Conservation (phyloP, 2,888 invertebrate genomes). For the Endomychus coccineus region DNA sequence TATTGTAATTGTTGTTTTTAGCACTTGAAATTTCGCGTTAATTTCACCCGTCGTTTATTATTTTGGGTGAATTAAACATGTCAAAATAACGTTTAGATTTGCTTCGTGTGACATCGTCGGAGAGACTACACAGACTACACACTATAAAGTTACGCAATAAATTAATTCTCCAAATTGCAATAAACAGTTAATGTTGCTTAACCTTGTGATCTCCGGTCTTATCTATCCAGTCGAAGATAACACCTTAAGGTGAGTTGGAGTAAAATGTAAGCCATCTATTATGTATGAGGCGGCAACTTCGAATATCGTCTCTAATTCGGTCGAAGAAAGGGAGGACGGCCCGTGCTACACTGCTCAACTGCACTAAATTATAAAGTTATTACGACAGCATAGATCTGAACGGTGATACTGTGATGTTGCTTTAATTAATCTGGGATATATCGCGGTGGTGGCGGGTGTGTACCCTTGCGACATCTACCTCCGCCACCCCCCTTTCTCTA, state of each 20-base stretch:
- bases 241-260: conserved; percentile 37
- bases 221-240: conserved; percentile 39
- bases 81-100: too few relatives aligned
- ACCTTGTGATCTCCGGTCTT: conserved; percentile 42
- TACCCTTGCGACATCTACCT: conserved; percentile 15
- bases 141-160: conserved; percentile 33
- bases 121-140: too few relatives aligned
- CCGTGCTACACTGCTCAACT: conserved; percentile 31
- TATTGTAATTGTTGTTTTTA: too few relatives aligned
- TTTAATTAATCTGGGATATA: conserved; percentile 47
- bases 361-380: conserved; percentile 50
- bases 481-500: conserved; percentile 11
- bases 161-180: conserved; percentile 36
- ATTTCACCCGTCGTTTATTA: too few relatives aligned
- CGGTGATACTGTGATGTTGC: conserved; percentile 47
- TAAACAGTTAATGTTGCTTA: conserved; percentile 46
- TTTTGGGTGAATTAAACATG: too few relatives aligned
- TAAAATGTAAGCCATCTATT: conserved; percentile 42
- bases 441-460: conserved; percentile 36
- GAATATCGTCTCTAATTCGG: conserved; percentile 38
- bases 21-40: too few relatives aligned
- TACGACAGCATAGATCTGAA: conserved; percentile 46
- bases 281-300: conserved; percentile 35
- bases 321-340: conserved; percentile 27
- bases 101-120: too few relatives aligned